Evolutionary conservation across 2,113 vertebrate genomes (phyloP).

Genomic region (Dasyornis broadbenti): DNA sequence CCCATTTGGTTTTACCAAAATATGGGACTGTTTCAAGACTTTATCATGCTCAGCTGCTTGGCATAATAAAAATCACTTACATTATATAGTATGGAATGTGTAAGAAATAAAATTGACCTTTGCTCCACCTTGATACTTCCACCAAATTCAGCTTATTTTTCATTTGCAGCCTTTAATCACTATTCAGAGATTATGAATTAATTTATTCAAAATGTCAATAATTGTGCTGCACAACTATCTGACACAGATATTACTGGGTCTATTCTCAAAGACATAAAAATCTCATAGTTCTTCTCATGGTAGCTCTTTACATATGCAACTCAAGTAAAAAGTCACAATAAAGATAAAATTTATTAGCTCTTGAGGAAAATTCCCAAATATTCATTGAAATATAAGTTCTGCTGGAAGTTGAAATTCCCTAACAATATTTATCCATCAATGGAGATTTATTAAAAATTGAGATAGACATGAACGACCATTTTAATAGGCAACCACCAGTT

Average conservation of each 20-base stretch:
- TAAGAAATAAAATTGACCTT: background rate
- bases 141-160: background rate
- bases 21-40: background rate
- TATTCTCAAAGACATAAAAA: background rate
- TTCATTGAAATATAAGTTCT: background rate
- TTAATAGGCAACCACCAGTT: background rate
- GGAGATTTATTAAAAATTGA: constrained; percentile 16
- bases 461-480: background rate
- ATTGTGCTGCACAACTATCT: background rate
- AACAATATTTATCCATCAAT: background rate
- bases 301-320: background rate
- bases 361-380: background rate
- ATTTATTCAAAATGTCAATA: background rate
- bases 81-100: background rate
- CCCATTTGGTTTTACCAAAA: background rate
- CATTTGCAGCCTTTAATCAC: background rate
- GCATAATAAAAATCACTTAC: background rate
- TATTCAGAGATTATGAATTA: background rate
- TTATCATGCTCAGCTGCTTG: background rate
- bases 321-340: background rate
- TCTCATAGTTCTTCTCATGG: background rate
- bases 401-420: background rate
- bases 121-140: background rate
- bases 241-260: background rate
- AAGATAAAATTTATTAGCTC: background rate